A percentile compares a stretch with the other conserved stretches of the same genome.
Conservation (phyloP, 2,113 vertebrate species). For the Myodes glareolus region DNA sequence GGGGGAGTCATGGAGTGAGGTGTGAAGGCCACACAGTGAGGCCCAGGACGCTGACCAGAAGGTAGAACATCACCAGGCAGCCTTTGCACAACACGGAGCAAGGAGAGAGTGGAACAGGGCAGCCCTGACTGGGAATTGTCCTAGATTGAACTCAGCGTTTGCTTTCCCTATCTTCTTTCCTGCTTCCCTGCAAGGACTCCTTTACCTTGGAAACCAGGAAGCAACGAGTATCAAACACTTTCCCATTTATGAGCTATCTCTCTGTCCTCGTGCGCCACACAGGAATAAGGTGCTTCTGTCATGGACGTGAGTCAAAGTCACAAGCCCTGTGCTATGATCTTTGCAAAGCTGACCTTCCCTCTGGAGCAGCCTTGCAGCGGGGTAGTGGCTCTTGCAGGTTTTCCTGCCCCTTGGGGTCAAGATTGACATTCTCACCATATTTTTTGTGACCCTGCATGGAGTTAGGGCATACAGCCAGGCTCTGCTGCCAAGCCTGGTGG, state of each 20-base stretch:
- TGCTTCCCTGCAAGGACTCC: neutral
- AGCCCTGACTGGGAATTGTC: neutral
- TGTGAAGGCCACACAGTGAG: neutral
- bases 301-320: fast-evolving
- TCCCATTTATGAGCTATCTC: fast-evolving
- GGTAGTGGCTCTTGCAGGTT: neutral
- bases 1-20: neutral
- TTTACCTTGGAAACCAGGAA: neutral
- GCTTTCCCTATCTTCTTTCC: fast-evolving
- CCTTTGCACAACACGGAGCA: fast-evolving
- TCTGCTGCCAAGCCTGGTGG: neutral
- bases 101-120: neutral
- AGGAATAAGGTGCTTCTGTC: fast-evolving
- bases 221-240: fast-evolving
- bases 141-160: fast-evolving
- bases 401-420: neutral
- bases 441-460: neutral
- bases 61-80: neutral
- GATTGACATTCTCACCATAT: fast-evolving
- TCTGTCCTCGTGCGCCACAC: fast-evolving
- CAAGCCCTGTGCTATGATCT: fast-evolving
- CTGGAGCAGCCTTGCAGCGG: no score
- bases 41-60: fast-evolving
- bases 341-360: neutral
- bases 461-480: neutral